Evolutionary conservation across 2,888 invertebrate species (phyloP), one percentile per base, ranked within the genome.

Genomic region (Epiblema foenella): DNA sequence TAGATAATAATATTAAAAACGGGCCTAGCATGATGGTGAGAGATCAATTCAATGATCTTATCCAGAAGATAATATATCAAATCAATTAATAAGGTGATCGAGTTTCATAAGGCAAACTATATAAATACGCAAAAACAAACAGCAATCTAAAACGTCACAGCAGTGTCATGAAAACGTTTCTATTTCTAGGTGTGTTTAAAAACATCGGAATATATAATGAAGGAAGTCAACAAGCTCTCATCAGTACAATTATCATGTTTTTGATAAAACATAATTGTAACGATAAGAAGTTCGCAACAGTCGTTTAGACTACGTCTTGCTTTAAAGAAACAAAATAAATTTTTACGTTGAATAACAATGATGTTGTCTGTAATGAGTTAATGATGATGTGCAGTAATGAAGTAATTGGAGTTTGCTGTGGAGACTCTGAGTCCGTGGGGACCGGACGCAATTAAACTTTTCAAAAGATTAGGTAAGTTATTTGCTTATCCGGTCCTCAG

Each of bases 131-230:
- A 18, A 15, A 33, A 42, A 24, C 42, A 9, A 59, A 10, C 29
- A 17, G 29, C 8, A 24, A 15, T 54, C n/a, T 10, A 24, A 46
- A 46, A 24, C 20, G 37, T 39, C 64, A n/a, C 52, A 52, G 20
- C 15, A 37, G 39, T 52, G 63, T 54, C 39, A 39, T 56, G 29
- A 11, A 39, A 64, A 17, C 29, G 29, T 33, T 52, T 64, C 54
- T 20, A 54, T 64, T 39, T n/a, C 20, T 3, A 7, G 7, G 33
- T 5, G 17, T 11, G 18, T 63, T 64, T 54, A 54, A 54, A 54
- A 54, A 18, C 63, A 39, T 52, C 18, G n/a, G n/a, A 54, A 63
- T 62, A 29, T 51, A 63, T 63, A 63, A 63, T 64, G 52, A 39
- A 39, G 64, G 64, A 64, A 64, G 64, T 20, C 37, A 29, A 42